These are phyloP conservation scores for Ephialtes manifestator DNA, from an alignment of 2,888 invertebrate genomes.

Conservation along the genomic window DNA sequence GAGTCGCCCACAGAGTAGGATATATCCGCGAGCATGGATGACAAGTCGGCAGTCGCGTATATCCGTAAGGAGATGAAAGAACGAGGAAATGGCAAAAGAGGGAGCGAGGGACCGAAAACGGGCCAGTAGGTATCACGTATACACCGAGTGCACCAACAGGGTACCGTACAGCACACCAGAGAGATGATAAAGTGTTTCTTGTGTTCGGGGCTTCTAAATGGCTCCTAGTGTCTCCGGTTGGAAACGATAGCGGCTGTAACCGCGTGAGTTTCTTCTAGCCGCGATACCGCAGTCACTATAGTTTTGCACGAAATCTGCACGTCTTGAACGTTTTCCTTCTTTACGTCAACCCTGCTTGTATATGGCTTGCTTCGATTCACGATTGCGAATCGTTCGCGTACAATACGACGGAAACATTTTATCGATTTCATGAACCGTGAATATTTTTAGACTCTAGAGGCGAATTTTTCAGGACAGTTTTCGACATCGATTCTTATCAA, in stretches of 20 bases:
- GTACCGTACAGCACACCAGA: constrained; percentile 33
- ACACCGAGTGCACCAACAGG: constrained; percentile 10
- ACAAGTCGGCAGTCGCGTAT: constrained; percentile 42
- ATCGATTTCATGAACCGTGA: neutral
- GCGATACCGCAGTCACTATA: constrained; percentile 7
- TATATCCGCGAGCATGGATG: constrained; percentile 58
- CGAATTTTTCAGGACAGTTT: too few relatives aligned
- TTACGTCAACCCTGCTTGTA: neutral
- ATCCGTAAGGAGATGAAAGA: constrained; percentile 48
- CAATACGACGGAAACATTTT: neutral
- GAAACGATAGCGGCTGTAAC: constrained; percentile 60
- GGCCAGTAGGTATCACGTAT: neutral
- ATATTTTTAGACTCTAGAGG: too few relatives aligned
- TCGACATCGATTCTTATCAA: too few relatives aligned
- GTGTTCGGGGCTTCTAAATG: constrained; percentile 68
- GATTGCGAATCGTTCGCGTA: neutral
- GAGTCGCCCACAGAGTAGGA: constrained; percentile 40
- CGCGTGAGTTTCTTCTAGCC: constrained; percentile 13
- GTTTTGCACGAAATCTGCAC: neutral
- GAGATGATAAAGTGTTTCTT: constrained; percentile 67
- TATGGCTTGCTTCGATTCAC: neutral
- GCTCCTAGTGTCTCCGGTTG: constrained; percentile 63
- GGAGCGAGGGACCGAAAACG: neutral
- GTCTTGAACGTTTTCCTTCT: neutral
- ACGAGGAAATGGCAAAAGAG: constrained; percentile 26